A percentile compares a stretch with the other conserved stretches of the same genome.
Evolutionary conservation across 2,797 vertebrate genomes (phyloP).

Genomic region (Gobio occitaniae): DNA sequence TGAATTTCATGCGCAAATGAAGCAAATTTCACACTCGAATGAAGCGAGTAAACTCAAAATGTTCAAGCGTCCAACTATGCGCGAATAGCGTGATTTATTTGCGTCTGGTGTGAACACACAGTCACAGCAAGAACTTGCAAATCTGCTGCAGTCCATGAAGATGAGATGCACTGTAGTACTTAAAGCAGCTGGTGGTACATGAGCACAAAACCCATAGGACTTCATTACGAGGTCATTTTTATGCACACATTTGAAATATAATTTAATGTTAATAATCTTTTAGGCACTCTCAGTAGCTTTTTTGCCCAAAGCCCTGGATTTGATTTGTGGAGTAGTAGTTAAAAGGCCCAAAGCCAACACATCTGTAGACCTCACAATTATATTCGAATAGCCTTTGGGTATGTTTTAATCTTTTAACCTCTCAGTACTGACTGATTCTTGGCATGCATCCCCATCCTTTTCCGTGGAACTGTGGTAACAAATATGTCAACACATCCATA

Average conservation of each 20-base stretch:
- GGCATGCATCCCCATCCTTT: not conserved
- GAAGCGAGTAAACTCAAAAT: too few relatives aligned
- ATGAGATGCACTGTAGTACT: not conserved
- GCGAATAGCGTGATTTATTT: too few relatives aligned
- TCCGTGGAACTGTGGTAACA: slow-evolving; percentile 19
- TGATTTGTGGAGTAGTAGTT: not conserved
- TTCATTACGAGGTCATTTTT: not conserved
- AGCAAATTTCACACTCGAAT: too few relatives aligned
- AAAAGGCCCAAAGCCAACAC: not conserved
- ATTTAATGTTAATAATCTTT: not conserved
- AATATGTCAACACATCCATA: slow-evolving; percentile 47
- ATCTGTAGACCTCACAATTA: not conserved
- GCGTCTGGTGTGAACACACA: too few relatives aligned
- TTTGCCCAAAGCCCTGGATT: not conserved
- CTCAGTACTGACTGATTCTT: not conserved
- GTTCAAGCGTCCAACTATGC: too few relatives aligned
- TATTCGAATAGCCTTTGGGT: not conserved
- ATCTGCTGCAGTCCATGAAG: not conserved
- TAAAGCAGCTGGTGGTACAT: not conserved
- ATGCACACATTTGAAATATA: not conserved
- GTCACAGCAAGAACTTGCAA: not conserved
- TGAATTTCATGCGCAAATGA: too few relatives aligned
- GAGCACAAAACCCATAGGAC: not conserved
- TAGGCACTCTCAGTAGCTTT: not conserved
- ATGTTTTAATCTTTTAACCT: slow-evolving; percentile 8